phyloP scores from a whole-genome alignment of 2,888 invertebrate species.

The Alcis repandata region DNA sequence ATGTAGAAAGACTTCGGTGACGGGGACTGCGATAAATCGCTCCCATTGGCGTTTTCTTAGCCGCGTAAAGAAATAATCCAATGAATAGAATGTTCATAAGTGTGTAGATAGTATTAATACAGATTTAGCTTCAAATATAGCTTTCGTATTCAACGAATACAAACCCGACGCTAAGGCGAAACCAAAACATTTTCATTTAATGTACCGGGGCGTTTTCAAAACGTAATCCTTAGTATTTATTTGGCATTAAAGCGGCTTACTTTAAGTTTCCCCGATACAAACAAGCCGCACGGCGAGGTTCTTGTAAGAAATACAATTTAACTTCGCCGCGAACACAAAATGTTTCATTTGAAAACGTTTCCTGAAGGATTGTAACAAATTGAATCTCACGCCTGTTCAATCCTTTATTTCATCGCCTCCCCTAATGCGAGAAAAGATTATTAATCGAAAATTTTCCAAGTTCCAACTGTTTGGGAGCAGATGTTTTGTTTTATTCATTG shows the following conservation, averaged over 20 bases:
- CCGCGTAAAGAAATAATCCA: too few relatives aligned
- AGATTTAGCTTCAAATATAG: conserved; percentile 2
- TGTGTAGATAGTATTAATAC: neutral
- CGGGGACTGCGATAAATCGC: too few relatives aligned
- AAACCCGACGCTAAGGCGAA: conserved; percentile 15
- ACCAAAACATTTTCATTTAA: conserved; percentile 40
- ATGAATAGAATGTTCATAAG: too few relatives aligned
- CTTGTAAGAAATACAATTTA: conserved; percentile 81
- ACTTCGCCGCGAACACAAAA: conserved; percentile 76
- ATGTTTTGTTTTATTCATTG: conserved; percentile 63
- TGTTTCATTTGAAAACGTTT: conserved; percentile 80
- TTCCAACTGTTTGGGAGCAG: conserved; percentile 61
- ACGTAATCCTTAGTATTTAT: conserved; percentile 59
- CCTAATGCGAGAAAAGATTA: conserved; percentile 77
- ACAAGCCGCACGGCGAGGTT: conserved; percentile 64
- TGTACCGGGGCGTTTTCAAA: conserved; percentile 37
- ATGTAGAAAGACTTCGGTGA: too few relatives aligned
- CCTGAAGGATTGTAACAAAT: conserved; percentile 81
- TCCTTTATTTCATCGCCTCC: conserved; percentile 79
- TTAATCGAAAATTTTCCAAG: conserved; percentile 78
- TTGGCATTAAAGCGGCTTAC: conserved; percentile 66
- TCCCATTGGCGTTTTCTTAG: neutral
- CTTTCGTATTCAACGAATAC: conserved; percentile 6
- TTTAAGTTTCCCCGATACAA: conserved; percentile 65
- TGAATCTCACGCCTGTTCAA: conserved; percentile 80